These are phyloP conservation scores for Sycon ciliatum DNA, from an alignment of 37 sponge, comb jelly and placozoan genomes.

Conservation along the genomic window DNA sequence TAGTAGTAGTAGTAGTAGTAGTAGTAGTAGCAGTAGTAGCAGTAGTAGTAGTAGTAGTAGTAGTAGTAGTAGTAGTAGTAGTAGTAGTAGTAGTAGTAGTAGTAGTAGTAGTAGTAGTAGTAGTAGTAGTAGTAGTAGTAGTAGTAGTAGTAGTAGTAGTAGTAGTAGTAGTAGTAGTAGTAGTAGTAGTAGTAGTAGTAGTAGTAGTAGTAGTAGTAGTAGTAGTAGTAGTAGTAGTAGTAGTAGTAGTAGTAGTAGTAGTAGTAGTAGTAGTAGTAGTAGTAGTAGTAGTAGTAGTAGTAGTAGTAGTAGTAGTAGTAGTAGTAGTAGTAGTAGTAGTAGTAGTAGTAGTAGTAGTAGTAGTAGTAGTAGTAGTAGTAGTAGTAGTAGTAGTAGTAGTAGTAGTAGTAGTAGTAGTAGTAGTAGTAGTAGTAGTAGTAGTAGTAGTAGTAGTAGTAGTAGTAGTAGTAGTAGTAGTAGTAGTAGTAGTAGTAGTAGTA, in stretches of 20 bases:
- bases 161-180: neutral
- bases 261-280: slow-evolving; percentile 2
- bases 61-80: slow-evolving; percentile 2
- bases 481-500: neutral
- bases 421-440: slow-evolving; percentile 2
- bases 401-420: neutral
- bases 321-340: neutral
- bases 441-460: neutral
- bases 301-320: slow-evolving; percentile 2
- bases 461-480: neutral
- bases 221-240: slow-evolving; percentile 2
- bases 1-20: neutral
- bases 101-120: slow-evolving; percentile 2
- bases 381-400: neutral
- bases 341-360: slow-evolving; percentile 2
- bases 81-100: neutral
- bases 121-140: neutral
- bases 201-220: neutral
- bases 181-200: slow-evolving; percentile 2
- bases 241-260: neutral
- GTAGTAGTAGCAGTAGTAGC: neutral
- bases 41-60: neutral
- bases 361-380: neutral
- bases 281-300: neutral
- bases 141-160: slow-evolving; percentile 2